Evolutionary conservation across 2,113 vertebrate species (phyloP), one percentile per base, ranked within the genome.

Genomic region (Hippocampus guttulatus): DNA sequence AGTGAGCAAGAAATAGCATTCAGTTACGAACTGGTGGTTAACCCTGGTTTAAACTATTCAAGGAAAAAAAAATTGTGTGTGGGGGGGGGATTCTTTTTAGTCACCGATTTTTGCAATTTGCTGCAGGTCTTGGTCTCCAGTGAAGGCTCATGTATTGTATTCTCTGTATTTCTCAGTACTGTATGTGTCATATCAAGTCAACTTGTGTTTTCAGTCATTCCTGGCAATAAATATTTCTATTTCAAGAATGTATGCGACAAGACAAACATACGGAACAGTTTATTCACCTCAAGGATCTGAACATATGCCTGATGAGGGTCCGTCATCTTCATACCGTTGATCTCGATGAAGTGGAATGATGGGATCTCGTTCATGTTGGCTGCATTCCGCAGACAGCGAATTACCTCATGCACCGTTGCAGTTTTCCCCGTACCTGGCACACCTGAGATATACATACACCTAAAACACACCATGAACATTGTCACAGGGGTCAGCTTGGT

Each of bases 241-340:
- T 45, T 15, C 10, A 49, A 16, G 16, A 18, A 1, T 51, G 5
- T 20, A 51, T 20, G 18, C 21, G 23, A n/a, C 8, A n/a, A 55
- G 21, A 23, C 52, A 20, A 51, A 23, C 52, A 23, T 11, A 55
- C 52, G n/a, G 8, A 52, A 52, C 21, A 21, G 5, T 20, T 2
- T 55, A 23, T 23, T 76, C 64, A 96, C 97, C 92, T 98, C 92
- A n/a, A 98, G 89, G 63, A 99, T 93, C 81, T 96, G 96, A 55
- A 98, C 96, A 0, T 97, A 99, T 78, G 95, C 94, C 88, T 98
- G 96, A 78, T 96, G 95, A 55, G 97, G 97, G 72, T 98, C 96
- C 0, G 97, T 98, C 90, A 99, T 94, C 89, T 97, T 98, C 97
- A 99, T 99, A 78, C 96, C 97, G 52, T 98, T 99, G 81, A 99